These are phyloP conservation scores for Hydrolagus affinis DNA, from an alignment of 2,113 vertebrate species.

Conservation along the genomic window DNA sequence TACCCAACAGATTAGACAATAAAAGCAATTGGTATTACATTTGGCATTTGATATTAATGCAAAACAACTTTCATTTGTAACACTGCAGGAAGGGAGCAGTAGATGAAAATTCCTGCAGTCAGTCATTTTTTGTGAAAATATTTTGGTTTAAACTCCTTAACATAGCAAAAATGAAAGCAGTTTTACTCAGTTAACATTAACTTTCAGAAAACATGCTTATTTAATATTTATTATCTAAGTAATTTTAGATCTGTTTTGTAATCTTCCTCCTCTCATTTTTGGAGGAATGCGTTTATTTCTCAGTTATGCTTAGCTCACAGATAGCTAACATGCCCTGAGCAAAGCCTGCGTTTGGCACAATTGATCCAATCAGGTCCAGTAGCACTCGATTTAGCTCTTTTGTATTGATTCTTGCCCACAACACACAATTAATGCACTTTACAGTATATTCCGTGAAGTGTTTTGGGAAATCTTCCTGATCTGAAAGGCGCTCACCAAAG, in stretches of 20 bases:
- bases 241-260: conserved; percentile 14
- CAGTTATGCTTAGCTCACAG: neutral
- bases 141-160: neutral
- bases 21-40: conserved; percentile 5
- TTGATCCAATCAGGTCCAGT: neutral
- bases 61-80: neutral
- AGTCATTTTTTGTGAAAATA: neutral
- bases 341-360: neutral
- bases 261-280: neutral
- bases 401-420: neutral
- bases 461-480: too few relatives aligned
- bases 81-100: neutral
- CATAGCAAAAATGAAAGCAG: neutral
- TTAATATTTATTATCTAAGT: conserved; percentile 21
- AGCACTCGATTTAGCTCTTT: neutral
- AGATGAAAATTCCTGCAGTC: neutral
- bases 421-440: too few relatives aligned
- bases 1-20: neutral
- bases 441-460: too few relatives aligned
- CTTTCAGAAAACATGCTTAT: conserved; percentile 1
- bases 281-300: conserved; percentile 17
- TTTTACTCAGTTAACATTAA: neutral
- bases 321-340: conserved; percentile 10
- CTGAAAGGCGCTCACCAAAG: too few relatives aligned
- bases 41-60: neutral